Percentiles rank a stretch among this genome's conserved stretches.
These are phyloP conservation scores for Mobula hypostoma DNA, from an alignment of 2,113 vertebrate genomes.

Conservation along the genomic window DNA sequence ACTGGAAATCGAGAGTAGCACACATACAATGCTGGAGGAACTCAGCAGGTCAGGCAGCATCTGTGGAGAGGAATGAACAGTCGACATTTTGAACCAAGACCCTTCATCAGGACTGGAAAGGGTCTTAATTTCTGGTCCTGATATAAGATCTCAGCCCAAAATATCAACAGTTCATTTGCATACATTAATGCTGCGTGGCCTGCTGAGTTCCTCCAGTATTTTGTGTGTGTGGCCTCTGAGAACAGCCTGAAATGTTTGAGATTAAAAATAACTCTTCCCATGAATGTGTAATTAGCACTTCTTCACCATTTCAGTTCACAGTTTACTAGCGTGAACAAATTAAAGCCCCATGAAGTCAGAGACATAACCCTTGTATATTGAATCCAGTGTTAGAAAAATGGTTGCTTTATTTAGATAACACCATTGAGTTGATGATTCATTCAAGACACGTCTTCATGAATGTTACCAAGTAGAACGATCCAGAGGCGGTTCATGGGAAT, in stretches of 20 bases:
- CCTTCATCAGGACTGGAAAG: no score
- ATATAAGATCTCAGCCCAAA: no score
- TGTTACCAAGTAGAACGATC: background rate
- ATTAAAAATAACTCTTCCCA: background rate
- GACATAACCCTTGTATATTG: background rate
- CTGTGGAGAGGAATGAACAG: no score
- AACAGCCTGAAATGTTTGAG: background rate
- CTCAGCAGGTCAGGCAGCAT: no score
- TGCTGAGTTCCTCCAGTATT: no score
- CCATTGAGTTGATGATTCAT: background rate
- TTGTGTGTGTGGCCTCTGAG: background rate
- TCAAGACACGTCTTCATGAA: background rate
- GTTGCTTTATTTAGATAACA: background rate
- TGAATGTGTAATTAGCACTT: conserved; percentile 27
- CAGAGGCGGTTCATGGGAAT: no score
- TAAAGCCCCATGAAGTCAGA: background rate
- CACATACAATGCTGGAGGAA: no score
- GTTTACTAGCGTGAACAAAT: background rate
- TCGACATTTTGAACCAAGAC: no score
- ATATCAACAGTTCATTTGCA: no score
- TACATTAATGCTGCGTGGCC: no score
- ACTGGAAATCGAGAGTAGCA: no score
- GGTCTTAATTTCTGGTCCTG: no score
- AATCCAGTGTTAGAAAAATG: background rate
- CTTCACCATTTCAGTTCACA: background rate